A percentile compares a stretch with the other conserved stretches of the same genome.
phyloP scores from a whole-genome alignment of 2,888 invertebrate genomes.

The Meiosimyza decipiens region DNA sequence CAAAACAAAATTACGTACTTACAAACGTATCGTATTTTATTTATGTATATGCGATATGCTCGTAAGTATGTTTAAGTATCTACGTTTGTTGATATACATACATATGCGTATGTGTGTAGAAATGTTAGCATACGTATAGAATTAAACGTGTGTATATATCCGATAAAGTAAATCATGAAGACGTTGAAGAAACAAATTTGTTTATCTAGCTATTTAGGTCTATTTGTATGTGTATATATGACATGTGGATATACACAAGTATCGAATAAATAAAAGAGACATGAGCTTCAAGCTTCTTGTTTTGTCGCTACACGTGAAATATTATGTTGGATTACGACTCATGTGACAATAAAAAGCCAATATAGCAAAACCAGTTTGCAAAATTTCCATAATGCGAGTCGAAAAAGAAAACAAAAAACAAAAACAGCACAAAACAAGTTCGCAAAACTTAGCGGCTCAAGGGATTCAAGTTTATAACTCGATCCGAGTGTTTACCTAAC shows the following conservation, averaged over 20 bases:
- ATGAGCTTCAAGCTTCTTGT: background rate
- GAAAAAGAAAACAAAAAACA: background rate
- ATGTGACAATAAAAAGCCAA: conserved; percentile 22
- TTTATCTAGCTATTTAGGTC: no score
- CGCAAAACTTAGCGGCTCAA: conserved; percentile 2
- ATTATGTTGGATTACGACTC: conserved; percentile 18
- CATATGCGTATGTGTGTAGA: background rate
- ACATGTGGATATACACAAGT: no score
- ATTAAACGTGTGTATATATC: no score
- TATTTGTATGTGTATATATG: background rate
- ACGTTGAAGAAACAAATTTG: no score
- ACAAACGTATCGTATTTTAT: conserved; percentile 27
- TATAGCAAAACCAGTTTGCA: conserved; percentile 30
- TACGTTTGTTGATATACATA: background rate
- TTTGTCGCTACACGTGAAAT: conserved; percentile 31
- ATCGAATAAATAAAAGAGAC: no score
- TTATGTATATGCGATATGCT: background rate
- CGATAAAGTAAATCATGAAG: no score
- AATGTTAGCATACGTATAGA: background rate
- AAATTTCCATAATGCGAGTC: background rate
- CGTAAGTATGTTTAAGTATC: conserved; percentile 4
- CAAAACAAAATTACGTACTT: conserved; percentile 31
- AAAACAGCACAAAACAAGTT: conserved; percentile 5
- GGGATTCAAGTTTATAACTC: background rate
- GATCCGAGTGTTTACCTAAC: conserved; percentile 12